These are phyloP conservation scores for Drosophila triauraria DNA, from an alignment of 1,140 invertebrate species.

Conservation along the genomic window DNA sequence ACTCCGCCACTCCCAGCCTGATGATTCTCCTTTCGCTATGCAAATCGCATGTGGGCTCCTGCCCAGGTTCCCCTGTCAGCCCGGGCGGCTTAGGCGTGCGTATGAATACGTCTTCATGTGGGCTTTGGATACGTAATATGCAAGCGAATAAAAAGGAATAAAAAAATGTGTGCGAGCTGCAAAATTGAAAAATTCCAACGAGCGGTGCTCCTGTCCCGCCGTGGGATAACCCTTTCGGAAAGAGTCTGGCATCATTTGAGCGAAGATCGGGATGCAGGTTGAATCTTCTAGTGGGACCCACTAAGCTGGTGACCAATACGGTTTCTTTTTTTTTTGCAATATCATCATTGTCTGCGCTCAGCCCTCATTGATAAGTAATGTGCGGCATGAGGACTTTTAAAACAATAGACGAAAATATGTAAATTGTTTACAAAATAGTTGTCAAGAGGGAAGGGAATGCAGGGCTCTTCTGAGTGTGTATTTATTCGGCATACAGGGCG, in stretches of 20 bases:
- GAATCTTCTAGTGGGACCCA: constrained; percentile 47
- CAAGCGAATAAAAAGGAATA: constrained; percentile 48
- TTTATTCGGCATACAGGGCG: constrained; percentile 27
- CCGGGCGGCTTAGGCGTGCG: constrained; percentile 60
- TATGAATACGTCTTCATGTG: constrained; percentile 69
- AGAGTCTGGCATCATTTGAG: background rate
- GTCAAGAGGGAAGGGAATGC: background rate
- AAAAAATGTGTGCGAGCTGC: constrained; percentile 33
- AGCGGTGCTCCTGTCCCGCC: constrained; percentile 6
- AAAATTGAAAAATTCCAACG: constrained; percentile 71
- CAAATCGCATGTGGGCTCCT: constrained; percentile 69
- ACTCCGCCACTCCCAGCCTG: constrained; percentile 23
- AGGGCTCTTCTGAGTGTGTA: background rate
- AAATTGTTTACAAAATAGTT: constrained; percentile 58
- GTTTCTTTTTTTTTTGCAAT: constrained; percentile 16
- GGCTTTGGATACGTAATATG: constrained; percentile 31
- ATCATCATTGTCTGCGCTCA: constrained; percentile 24
- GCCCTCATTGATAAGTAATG: constrained; percentile 50
- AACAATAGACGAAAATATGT: constrained; percentile 71
- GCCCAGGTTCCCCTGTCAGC: constrained; percentile 25
- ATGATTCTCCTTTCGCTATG: constrained; percentile 66
- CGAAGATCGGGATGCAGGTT: constrained; percentile 35
- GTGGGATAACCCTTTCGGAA: constrained; percentile 13
- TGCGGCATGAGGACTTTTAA: constrained; percentile 59
- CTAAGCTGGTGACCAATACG: background rate